These are phyloP conservation scores for Biston betularia DNA, from an alignment of 2,888 invertebrate species.

Conservation along the genomic window DNA sequence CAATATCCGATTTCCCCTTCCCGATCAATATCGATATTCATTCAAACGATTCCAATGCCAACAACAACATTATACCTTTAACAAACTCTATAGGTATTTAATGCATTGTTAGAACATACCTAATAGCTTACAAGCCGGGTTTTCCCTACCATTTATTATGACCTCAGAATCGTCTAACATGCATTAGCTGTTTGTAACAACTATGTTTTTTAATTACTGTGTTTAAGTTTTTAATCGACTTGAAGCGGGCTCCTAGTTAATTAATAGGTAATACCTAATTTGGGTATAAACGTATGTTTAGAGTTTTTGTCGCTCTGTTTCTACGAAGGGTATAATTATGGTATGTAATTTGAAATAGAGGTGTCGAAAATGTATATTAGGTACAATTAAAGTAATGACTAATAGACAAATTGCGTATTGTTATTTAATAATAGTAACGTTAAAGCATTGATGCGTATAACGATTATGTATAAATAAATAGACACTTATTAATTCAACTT, in stretches of 20 bases:
- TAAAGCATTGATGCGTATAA: slow-evolving; percentile 26
- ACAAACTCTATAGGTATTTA: not conserved
- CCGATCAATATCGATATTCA: too few relatives aligned
- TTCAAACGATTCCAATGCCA: too few relatives aligned
- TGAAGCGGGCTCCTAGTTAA: slow-evolving; percentile 24
- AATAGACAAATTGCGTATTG: not conserved
- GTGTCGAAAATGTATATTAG: not conserved
- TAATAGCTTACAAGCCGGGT: slow-evolving; percentile 19
- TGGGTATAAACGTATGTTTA: slow-evolving; percentile 14
- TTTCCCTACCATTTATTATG: slow-evolving; percentile 27
- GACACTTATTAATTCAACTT: too few relatives aligned
- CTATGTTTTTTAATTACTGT: slow-evolving; percentile 24
- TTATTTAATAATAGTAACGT: slow-evolving; percentile 18
- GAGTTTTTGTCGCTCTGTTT: slow-evolving; percentile 7
- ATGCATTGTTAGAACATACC: slow-evolving; percentile 2
- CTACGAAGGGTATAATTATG: not conserved
- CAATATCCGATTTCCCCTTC: too few relatives aligned
- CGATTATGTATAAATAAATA: slow-evolving; percentile 14
- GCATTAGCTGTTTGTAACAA: slow-evolving; percentile 17
- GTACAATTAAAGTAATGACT: slow-evolving; percentile 9
- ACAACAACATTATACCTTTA: too few relatives aligned
- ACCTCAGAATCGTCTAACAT: slow-evolving; percentile 22
- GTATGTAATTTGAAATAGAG: not conserved
- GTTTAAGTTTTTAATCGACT: slow-evolving; percentile 26
- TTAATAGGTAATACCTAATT: slow-evolving; percentile 15